Conservation (phyloP, 2,113 vertebrate genomes). For the Girardinichthys multiradiatus region DNA sequence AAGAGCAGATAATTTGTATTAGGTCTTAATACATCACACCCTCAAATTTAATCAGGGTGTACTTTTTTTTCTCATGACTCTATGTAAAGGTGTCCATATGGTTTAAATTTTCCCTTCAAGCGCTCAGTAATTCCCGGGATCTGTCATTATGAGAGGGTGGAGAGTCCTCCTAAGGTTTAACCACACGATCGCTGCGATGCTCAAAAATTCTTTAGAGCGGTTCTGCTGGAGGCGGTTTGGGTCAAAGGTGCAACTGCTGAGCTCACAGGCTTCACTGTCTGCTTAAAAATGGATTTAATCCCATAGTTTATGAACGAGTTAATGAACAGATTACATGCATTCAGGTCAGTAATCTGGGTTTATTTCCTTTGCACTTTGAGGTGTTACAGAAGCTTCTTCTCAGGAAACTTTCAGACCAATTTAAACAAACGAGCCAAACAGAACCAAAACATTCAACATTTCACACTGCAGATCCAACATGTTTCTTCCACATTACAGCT, state of each 20-base stretch:
- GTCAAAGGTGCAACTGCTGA: slow-evolving; percentile 7
- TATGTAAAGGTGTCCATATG: slow-evolving; percentile 16
- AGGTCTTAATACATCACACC: no score
- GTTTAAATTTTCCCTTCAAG: slow-evolving; percentile 1
- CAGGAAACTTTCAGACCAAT: no score
- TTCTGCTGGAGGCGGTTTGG: neutral
- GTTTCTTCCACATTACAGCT: no score
- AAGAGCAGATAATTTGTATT: no score
- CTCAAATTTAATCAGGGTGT: no score
- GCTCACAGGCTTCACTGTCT: neutral
- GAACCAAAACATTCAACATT: no score
- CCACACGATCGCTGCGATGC: neutral
- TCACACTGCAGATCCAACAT: no score
- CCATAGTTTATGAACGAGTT: neutral
- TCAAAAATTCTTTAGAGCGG: neutral
- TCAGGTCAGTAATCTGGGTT: slow-evolving; percentile 26
- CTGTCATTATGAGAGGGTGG: slow-evolving; percentile 34
- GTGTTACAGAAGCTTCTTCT: no score
- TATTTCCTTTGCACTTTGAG: slow-evolving; percentile 9
- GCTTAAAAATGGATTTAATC: neutral
- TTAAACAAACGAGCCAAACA: no score
- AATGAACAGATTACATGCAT: slow-evolving; percentile 23
- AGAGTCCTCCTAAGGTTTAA: slow-evolving; percentile 16
- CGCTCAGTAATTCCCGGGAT: slow-evolving; percentile 12
- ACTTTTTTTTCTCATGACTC: neutral